phyloP scores from a whole-genome alignment of 37 sponge, comb jelly and placozoan species.

The Diacarnus erythraeanus region DNA sequence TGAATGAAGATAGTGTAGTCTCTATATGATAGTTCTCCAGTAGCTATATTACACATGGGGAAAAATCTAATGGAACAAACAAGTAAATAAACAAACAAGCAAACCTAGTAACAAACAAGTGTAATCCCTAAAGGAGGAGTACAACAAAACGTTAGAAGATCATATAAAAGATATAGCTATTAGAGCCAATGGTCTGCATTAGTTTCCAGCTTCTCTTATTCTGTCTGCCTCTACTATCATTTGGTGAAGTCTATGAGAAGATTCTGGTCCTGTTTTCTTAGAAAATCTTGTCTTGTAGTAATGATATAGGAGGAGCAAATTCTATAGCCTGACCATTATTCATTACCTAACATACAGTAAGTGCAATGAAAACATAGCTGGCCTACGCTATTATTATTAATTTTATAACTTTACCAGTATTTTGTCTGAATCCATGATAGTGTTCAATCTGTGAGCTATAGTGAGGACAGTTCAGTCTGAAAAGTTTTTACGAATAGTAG shows the following conservation, averaged over 20 bases:
- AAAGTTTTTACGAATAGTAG: slow-evolving; percentile 73
- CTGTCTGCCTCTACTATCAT: slow-evolving; percentile 44
- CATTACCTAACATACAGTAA: not conserved
- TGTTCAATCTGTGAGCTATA: slow-evolving; percentile 93
- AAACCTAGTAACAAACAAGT: too few species aligned
- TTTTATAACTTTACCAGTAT: slow-evolving; percentile 64
- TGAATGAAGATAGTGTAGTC: too few species aligned
- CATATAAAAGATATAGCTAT: too few species aligned
- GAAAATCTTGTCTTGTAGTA: slow-evolving; percentile 6
- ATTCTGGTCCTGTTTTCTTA: slow-evolving; percentile 27
- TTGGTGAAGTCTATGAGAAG: slow-evolving; percentile 33
- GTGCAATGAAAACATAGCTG: not conserved
- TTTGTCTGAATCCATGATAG: slow-evolving; percentile 90
- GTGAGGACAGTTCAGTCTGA: slow-evolving; percentile 87
- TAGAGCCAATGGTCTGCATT: too few species aligned
- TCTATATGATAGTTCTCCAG: too few species aligned
- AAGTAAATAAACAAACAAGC: too few species aligned
- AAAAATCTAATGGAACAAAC: too few species aligned
- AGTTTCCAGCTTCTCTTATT: too few species aligned
- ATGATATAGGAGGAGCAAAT: slow-evolving; percentile 39
- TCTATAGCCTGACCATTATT: slow-evolving; percentile 45
- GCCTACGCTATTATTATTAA: too few species aligned
- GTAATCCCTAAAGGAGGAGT: too few species aligned
- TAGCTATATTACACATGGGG: too few species aligned
- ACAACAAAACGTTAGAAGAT: too few species aligned